Evolutionary conservation across 2,113 vertebrate species (phyloP).

Genomic region (Hippocampus zosterae): DNA sequence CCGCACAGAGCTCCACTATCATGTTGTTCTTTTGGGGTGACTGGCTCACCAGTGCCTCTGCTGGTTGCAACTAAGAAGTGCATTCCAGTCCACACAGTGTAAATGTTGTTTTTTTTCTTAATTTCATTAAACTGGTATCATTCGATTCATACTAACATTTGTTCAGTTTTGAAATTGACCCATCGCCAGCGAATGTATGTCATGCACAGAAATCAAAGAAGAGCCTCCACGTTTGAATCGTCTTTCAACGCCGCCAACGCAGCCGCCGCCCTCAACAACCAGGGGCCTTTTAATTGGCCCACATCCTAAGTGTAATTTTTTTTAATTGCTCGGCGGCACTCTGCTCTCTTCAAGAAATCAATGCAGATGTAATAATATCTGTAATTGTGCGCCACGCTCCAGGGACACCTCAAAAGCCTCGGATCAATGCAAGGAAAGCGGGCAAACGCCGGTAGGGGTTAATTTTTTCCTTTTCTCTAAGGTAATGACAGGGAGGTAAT

Average conservation of each 20-base stretch:
- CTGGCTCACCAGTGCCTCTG: too few relatives aligned
- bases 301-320: conserved; percentile 79
- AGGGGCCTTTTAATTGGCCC: conserved; percentile 78
- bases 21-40: too few relatives aligned
- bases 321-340: conserved; percentile 78
- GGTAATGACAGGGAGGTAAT: conserved; percentile 75
- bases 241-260: conserved; percentile 40
- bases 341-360: conserved; percentile 75
- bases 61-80: too few relatives aligned
- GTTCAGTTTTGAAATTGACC: not conserved
- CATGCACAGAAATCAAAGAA: not conserved
- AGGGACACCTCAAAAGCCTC: conserved; percentile 74
- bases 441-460: conserved; percentile 73
- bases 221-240: conserved; percentile 65
- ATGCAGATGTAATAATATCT: conserved; percentile 84
- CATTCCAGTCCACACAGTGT: too few relatives aligned
- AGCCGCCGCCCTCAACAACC: conserved; percentile 51
- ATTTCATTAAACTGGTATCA: not conserved
- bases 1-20: too few relatives aligned
- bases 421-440: conserved; percentile 76
- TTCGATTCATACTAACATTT: not conserved
- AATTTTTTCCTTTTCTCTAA: conserved; percentile 69
- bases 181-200: not conserved
- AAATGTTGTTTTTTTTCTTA: too few relatives aligned
- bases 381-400: conserved; percentile 79